Evolutionary conservation across 2,113 vertebrate species (phyloP).

Genomic region (Gavialis gangeticus): DNA sequence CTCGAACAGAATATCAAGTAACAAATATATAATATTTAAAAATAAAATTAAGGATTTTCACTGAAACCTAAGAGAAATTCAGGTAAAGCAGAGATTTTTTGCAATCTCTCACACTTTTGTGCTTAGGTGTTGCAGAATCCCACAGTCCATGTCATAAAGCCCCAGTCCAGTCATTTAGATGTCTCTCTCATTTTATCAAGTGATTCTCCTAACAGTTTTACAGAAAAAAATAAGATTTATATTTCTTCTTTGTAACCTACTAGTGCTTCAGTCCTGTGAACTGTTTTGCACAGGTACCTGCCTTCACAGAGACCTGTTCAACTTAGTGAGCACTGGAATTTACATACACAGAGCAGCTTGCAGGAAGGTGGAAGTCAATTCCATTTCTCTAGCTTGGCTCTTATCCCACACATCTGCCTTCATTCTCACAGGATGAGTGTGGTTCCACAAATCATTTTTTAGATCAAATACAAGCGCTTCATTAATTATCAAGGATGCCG

Average conservation of each 20-base stretch:
- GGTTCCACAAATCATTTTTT: neutral
- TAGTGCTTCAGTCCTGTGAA: neutral
- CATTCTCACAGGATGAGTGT: neutral
- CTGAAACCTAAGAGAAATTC: neutral
- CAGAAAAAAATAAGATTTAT: neutral
- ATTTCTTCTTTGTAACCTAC: neutral
- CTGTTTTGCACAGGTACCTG: neutral
- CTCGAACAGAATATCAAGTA: too few relatives aligned
- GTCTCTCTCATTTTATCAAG: too few relatives aligned
- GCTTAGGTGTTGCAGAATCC: neutral
- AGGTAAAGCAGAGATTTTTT: neutral
- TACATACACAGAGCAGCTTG: neutral
- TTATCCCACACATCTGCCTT: neutral
- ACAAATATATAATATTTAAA: neutral
- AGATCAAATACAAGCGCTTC: neutral
- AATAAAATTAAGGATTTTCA: neutral
- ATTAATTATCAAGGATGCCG: neutral
- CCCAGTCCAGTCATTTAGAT: too few relatives aligned
- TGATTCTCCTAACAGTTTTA: too few relatives aligned
- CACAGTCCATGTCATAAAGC: neutral
- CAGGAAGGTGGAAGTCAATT: neutral
- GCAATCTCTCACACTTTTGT: neutral
- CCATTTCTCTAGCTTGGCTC: neutral
- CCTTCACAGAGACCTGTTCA: neutral
- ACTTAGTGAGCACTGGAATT: neutral